Evolutionary conservation across 2,113 vertebrate genomes (phyloP).

Genomic region (Pterocles orientalis): DNA sequence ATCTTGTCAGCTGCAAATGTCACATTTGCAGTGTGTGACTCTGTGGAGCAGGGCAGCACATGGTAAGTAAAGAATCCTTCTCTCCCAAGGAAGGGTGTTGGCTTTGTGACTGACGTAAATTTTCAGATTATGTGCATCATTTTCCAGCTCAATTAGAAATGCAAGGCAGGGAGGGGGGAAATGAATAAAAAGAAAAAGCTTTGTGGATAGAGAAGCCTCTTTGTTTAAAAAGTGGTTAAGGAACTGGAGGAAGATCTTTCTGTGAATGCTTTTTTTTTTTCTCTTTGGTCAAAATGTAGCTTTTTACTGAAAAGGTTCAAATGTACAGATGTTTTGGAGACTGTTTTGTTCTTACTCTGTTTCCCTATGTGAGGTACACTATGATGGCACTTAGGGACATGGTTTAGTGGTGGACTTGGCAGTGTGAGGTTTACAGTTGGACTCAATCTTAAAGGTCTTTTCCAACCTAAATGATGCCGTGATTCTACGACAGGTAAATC

Average conservation of each 20-base stretch:
- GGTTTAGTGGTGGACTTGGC: too few species aligned
- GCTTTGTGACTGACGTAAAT: not conserved
- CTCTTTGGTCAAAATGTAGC: not conserved
- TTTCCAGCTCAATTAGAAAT: not conserved
- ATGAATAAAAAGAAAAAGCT: not conserved
- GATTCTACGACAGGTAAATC: not conserved
- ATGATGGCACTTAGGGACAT: not conserved
- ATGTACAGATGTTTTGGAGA: not conserved
- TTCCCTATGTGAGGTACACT: not conserved
- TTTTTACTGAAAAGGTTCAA: not conserved
- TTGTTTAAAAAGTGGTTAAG: not conserved
- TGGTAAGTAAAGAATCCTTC: not conserved
- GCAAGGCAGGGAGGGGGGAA: not conserved
- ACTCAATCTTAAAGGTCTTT: too few species aligned
- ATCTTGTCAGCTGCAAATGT: not conserved
- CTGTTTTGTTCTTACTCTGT: not conserved
- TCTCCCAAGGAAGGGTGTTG: not conserved
- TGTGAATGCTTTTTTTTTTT: not conserved
- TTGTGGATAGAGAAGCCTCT: not conserved
- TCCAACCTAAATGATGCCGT: not conserved
- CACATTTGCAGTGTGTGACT: not conserved
- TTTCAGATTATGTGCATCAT: not conserved
- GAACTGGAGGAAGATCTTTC: not conserved
- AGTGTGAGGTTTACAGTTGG: too few species aligned
- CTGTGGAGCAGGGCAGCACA: not conserved